These are phyloP conservation scores for Thermophis baileyi DNA, from an alignment of 2,113 vertebrate genomes.

Conservation along the genomic window DNA sequence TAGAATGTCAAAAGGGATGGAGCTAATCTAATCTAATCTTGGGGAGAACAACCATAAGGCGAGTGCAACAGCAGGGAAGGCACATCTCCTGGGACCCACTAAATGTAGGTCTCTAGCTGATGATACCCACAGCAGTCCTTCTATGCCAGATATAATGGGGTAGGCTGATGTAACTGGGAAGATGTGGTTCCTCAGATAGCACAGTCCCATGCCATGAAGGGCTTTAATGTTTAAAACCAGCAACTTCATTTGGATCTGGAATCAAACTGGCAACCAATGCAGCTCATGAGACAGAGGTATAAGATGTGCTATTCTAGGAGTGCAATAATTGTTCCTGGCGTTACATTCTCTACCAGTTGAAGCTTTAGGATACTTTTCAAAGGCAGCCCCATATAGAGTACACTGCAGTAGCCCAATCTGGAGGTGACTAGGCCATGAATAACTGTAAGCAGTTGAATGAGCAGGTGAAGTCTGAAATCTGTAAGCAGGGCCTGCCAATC, in stretches of 20 bases:
- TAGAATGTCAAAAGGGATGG: too few species aligned
- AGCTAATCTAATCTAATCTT: background rate
- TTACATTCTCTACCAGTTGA: background rate
- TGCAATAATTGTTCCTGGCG: background rate
- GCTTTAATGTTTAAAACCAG: background rate
- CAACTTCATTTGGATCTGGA: background rate
- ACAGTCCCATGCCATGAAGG: background rate
- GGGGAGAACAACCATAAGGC: background rate
- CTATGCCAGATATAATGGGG: background rate
- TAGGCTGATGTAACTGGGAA: background rate
- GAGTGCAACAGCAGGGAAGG: background rate
- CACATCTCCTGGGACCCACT: background rate
- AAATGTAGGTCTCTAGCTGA: background rate
- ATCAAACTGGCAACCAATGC: background rate
- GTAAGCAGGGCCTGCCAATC: background rate
- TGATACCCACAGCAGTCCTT: background rate
- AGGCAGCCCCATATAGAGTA: background rate
- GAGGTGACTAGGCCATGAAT: background rate
- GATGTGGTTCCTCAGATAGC: background rate
- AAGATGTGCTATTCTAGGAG: background rate
- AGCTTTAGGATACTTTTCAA: background rate
- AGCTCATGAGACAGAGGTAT: background rate
- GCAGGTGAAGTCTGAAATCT: background rate
- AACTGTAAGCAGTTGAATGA: background rate
- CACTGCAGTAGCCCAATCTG: background rate